Conservation (phyloP, 2,888 invertebrate species). For the Pycnomerus fuliginosus region DNA sequence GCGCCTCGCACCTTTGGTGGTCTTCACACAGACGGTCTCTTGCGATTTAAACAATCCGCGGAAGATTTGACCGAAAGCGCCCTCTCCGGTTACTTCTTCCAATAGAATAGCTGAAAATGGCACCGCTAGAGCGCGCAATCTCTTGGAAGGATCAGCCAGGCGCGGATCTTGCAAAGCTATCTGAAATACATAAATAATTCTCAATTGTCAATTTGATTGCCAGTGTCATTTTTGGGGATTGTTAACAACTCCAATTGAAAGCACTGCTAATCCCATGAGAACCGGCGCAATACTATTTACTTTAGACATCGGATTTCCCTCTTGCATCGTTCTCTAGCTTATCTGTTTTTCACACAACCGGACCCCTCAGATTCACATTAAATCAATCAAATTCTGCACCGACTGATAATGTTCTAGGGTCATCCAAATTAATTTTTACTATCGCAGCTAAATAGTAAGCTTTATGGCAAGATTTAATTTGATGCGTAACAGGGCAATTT, state of each 20-base stretch:
- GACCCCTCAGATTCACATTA: conserved; percentile 35
- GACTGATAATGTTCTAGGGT: no score
- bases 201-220: neutral
- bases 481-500: no score
- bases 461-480: no score
- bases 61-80: conserved; percentile 86
- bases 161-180: conserved; percentile 44
- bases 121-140: conserved; percentile 62
- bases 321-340: conserved; percentile 34
- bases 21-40: conserved; percentile 82
- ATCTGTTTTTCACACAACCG: conserved; percentile 45
- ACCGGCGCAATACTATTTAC: conserved; percentile 45
- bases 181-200: conserved; percentile 25
- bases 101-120: conserved; percentile 62
- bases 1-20: conserved; percentile 69
- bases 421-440: no score
- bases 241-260: conserved; percentile 33
- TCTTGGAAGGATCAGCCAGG: conserved; percentile 58
- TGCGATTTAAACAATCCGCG: conserved; percentile 67
- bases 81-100: conserved; percentile 69
- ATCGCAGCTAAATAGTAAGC: no score
- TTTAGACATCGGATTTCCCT: conserved; percentile 43
- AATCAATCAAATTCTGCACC: no score
- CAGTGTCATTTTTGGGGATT: conserved; percentile 1
- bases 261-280: conserved; percentile 46